Percentiles rank a stretch among this genome's conserved stretches.
Evolutionary conservation across 2,113 vertebrate species (phyloP).

Genomic region (Sporophila hypoxantha): DNA sequence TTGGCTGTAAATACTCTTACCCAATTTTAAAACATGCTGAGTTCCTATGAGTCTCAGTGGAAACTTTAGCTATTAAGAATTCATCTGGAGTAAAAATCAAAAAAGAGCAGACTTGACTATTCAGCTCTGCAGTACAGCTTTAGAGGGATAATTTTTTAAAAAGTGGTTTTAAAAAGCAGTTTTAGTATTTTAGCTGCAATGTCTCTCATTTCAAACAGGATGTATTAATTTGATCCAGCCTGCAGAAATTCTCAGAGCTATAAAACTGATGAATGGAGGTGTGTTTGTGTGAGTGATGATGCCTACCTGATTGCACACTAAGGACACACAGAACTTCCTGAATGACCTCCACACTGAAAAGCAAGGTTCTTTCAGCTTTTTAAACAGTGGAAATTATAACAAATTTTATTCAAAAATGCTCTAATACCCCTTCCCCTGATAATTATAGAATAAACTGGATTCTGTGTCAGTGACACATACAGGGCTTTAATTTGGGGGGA

Average conservation of each 20-base stretch:
- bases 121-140: not conserved
- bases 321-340: not conserved
- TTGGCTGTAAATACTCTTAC: not conserved
- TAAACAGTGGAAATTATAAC: not conserved
- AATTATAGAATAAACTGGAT: not conserved
- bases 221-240: not conserved
- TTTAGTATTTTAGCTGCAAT: not conserved
- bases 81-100: not conserved
- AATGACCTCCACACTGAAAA: not conserved
- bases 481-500: not conserved
- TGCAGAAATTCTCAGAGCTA: not conserved
- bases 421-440: not conserved
- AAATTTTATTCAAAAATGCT: not conserved
- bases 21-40: not conserved
- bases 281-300: not conserved
- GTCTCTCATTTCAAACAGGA: not conserved
- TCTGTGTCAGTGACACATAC: not conserved
- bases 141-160: not conserved
- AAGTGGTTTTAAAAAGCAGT: not conserved
- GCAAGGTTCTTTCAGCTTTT: not conserved
- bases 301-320: not conserved
- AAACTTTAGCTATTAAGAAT: not conserved
- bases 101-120: not conserved
- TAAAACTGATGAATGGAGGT: not conserved
- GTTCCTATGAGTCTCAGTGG: not conserved